These are phyloP conservation scores for Fukomys damarensis DNA, from an alignment of 2,113 vertebrate genomes.

Conservation along the genomic window DNA sequence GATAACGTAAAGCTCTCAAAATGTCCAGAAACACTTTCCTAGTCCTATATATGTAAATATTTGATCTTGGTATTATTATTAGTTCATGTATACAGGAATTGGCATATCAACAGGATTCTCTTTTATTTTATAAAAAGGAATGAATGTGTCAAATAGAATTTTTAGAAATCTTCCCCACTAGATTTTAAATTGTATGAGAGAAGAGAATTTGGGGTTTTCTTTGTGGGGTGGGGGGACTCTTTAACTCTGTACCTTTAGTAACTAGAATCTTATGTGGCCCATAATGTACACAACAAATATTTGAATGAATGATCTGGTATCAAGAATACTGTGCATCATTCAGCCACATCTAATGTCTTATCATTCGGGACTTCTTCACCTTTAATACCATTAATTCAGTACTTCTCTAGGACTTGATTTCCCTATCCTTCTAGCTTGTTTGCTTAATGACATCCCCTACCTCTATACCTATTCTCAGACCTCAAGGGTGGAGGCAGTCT, in stretches of 20 bases:
- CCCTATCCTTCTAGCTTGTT: background rate
- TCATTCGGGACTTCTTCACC: conserved; percentile 43
- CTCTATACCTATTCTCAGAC: background rate
- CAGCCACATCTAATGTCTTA: conserved; percentile 61
- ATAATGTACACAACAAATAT: conserved; percentile 63
- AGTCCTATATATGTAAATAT: conserved; percentile 30
- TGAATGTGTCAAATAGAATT: background rate
- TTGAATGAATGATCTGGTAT: conserved; percentile 61
- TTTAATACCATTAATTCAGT: conserved; percentile 54
- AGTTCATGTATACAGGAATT: conserved; percentile 28
- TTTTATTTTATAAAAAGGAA: conserved; percentile 63
- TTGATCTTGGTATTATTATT: conserved; percentile 36
- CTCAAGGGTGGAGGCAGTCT: background rate
- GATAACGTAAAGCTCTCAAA: conserved; percentile 43
- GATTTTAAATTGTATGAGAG: conserved; percentile 4
- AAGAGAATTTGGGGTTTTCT: background rate
- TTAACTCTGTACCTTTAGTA: conserved; percentile 37
- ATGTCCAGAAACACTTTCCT: conserved; percentile 35
- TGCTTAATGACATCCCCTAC: background rate
- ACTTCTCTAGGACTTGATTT: background rate
- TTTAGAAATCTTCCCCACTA: conserved; percentile 18
- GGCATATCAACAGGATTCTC: background rate
- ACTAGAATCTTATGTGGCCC: background rate
- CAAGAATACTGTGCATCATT: conserved; percentile 57
- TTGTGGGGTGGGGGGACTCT: background rate